These are phyloP conservation scores for Anguilla japonica DNA, from an alignment of 2,113 vertebrate species.

Conservation along the genomic window DNA sequence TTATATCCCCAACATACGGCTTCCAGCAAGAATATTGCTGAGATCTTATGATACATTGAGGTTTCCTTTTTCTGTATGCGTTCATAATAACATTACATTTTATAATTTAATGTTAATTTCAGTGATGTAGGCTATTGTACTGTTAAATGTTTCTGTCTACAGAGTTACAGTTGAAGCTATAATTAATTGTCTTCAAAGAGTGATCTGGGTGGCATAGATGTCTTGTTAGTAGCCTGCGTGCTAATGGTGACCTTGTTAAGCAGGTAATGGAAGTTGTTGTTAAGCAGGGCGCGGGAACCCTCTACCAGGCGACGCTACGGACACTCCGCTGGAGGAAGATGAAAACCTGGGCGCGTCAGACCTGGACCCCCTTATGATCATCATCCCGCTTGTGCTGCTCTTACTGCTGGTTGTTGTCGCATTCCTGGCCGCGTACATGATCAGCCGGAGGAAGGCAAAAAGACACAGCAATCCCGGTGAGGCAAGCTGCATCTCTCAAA, in stretches of 20 bases:
- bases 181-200: too few species aligned
- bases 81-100: background rate
- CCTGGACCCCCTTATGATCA: slow-evolving; percentile 28
- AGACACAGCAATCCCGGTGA: slow-evolving; percentile 41
- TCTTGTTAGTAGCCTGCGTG: too few species aligned
- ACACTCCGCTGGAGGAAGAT: too few species aligned
- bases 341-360: background rate
- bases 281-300: too few species aligned
- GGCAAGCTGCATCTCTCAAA: background rate
- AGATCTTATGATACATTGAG: too few species aligned
- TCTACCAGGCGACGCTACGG: background rate
- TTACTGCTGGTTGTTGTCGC: slow-evolving; percentile 34
- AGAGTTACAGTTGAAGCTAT: too few species aligned
- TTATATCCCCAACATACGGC: background rate
- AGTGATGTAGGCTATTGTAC: too few species aligned
- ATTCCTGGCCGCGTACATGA: slow-evolving; percentile 42
- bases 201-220: too few species aligned
- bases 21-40: background rate
- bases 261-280: too few species aligned
- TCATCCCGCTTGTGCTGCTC: slow-evolving; percentile 51
- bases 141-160: too few species aligned
- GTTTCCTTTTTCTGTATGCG: background rate
- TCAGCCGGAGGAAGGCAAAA: slow-evolving; percentile 41
- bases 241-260: too few species aligned
- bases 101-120: background rate